These are phyloP conservation scores for Accipiter virgatus DNA, from an alignment of 2,113 vertebrate genomes.

Conservation along the genomic window DNA sequence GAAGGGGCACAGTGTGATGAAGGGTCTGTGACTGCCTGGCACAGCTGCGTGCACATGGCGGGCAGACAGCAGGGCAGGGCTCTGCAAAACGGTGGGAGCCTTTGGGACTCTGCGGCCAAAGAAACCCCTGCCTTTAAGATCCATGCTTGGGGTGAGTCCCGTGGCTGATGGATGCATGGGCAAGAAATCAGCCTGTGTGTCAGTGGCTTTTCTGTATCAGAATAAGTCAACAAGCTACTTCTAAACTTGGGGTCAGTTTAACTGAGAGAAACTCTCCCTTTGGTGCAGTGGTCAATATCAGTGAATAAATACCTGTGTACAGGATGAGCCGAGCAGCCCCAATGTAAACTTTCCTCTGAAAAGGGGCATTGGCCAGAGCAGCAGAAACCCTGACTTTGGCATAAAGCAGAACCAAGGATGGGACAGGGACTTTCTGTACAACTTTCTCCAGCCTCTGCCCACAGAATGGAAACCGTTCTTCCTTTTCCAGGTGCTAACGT, in stretches of 20 bases:
- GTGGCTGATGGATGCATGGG: accelerated
- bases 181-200: neutral
- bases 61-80: neutral
- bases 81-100: neutral
- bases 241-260: neutral
- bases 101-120: neutral
- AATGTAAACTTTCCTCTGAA: neutral
- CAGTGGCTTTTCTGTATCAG: neutral
- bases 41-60: neutral
- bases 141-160: neutral
- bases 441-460: neutral
- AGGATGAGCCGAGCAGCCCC: neutral
- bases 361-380: neutral
- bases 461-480: accelerated
- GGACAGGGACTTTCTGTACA: neutral
- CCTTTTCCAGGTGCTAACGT: neutral
- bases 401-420: neutral
- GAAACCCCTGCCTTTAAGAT: neutral
- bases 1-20: too few species aligned
- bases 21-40: neutral
- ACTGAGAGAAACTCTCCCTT: neutral
- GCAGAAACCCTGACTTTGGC: neutral
- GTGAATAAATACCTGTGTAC: neutral
- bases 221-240: neutral
- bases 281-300: neutral